Percentiles rank a stretch among this genome's conserved stretches.
Evolutionary conservation across 2,113 vertebrate genomes (phyloP).

Genomic region (Cebidichthys violaceus): DNA sequence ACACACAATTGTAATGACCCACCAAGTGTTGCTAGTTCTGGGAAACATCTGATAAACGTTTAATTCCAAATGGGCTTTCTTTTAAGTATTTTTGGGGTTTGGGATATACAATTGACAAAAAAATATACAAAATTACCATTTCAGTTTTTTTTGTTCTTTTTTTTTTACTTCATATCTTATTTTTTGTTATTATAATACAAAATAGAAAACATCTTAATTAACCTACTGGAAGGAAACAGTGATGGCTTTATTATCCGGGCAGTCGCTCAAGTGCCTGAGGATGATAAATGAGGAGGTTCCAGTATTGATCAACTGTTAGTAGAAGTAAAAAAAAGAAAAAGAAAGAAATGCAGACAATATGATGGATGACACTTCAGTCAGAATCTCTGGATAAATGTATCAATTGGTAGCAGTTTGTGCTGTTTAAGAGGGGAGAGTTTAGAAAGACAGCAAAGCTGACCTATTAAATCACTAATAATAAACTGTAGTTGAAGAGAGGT

Average conservation of each 20-base stretch:
- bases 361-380: constrained; percentile 37
- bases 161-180: neutral
- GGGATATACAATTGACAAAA: neutral
- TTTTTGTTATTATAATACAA: neutral
- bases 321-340: neutral
- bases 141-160: neutral
- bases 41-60: neutral
- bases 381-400: constrained; percentile 11
- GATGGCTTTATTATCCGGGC: constrained; percentile 18
- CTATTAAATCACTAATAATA: constrained; percentile 32
- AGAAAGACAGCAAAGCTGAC: constrained; percentile 1
- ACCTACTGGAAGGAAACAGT: constrained; percentile 2
- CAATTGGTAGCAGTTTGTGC: constrained; percentile 1
- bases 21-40: neutral
- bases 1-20: neutral
- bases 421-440: constrained; percentile 21
- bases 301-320: constrained; percentile 31
- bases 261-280: neutral
- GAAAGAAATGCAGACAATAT: constrained; percentile 16
- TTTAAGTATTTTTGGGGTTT: neutral
- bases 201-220: neutral
- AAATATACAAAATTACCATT: too few relatives aligned
- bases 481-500: constrained; percentile 5
- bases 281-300: constrained; percentile 50
- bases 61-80: neutral